phyloP scores from a whole-genome alignment of 2,888 invertebrate species.

The Diachrysia chrysitis region DNA sequence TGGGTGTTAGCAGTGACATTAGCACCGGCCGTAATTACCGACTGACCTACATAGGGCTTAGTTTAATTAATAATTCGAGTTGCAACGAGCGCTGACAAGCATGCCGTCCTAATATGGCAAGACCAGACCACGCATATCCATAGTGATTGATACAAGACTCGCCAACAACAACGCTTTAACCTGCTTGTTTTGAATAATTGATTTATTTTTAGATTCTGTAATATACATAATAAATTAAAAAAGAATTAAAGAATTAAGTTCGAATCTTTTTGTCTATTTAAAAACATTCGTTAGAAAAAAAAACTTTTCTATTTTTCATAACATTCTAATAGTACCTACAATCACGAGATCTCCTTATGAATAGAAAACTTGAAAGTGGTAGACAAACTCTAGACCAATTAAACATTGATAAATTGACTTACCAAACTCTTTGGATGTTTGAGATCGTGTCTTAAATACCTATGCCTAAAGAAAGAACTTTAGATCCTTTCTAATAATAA shows the following conservation, averaged over 20 bases:
- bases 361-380: slow-evolving; percentile 28
- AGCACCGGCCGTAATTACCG: slow-evolving; percentile 77
- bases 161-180: slow-evolving; percentile 12
- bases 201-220: slow-evolving; percentile 9
- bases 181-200: slow-evolving; percentile 19
- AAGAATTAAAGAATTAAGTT: too few species aligned
- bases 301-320: background rate
- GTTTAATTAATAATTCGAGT: slow-evolving; percentile 75
- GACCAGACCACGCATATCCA: slow-evolving; percentile 38
- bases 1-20: slow-evolving; percentile 73
- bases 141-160: slow-evolving; percentile 39
- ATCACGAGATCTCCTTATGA: slow-evolving; percentile 11
- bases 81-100: slow-evolving; percentile 57
- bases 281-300: background rate
- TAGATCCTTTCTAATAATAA: slow-evolving; percentile 28
- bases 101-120: slow-evolving; percentile 48
- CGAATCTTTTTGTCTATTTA: background rate
- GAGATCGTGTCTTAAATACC: slow-evolving; percentile 41
- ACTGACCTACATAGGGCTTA: slow-evolving; percentile 76
- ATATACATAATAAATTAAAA: too few species aligned
- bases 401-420: slow-evolving; percentile 22
- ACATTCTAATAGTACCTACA: background rate
- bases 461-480: slow-evolving; percentile 13
- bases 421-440: slow-evolving; percentile 26
- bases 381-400: slow-evolving; percentile 7